Evolutionary conservation across 1,140 invertebrate genomes (phyloP).

Genomic region (Solen grandis): DNA sequence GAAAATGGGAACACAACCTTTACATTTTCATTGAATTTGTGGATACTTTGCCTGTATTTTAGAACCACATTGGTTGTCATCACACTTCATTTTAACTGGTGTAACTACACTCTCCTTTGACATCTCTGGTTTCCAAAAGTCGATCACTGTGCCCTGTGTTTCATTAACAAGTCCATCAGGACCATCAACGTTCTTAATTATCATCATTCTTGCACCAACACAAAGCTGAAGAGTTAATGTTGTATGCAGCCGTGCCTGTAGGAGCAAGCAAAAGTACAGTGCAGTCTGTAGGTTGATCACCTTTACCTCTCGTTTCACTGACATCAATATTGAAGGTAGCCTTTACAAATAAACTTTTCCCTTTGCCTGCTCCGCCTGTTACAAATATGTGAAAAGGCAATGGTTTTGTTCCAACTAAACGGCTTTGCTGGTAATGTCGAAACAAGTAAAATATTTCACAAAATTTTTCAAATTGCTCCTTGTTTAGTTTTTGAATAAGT

Average conservation of each 20-base stretch:
- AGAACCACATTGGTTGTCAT: not conserved
- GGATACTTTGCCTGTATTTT: constrained; percentile 6
- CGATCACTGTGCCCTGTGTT: not conserved
- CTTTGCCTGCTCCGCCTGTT: constrained; percentile 30
- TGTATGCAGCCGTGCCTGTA: constrained; percentile 16
- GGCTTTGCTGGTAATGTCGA: constrained; percentile 1
- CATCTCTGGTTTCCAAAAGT: constrained; percentile 23
- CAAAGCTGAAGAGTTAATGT: constrained; percentile 22
- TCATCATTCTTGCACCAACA: constrained; percentile 22
- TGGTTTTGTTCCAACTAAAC: not conserved
- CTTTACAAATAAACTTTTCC: constrained; percentile 15
- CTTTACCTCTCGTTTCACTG: constrained; percentile 5
- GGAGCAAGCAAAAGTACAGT: constrained; percentile 20
- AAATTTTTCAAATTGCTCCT: not conserved
- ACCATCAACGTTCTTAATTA: constrained; percentile 16
- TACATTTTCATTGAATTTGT: constrained; percentile 14
- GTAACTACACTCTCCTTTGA: constrained; percentile 2
- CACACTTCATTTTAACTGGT: constrained; percentile 17
- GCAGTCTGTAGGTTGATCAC: constrained; percentile 14
- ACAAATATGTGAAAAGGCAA: constrained; percentile 26
- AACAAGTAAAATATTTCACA: constrained; percentile 11
- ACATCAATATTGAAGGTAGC: constrained; percentile 17
- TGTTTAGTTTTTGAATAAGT: not conserved
- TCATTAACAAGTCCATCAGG: constrained; percentile 14
- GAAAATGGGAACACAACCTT: constrained; percentile 7